These are phyloP conservation scores for Forpus xanthops DNA, from an alignment of 2,797 vertebrate species.

Conservation along the genomic window DNA sequence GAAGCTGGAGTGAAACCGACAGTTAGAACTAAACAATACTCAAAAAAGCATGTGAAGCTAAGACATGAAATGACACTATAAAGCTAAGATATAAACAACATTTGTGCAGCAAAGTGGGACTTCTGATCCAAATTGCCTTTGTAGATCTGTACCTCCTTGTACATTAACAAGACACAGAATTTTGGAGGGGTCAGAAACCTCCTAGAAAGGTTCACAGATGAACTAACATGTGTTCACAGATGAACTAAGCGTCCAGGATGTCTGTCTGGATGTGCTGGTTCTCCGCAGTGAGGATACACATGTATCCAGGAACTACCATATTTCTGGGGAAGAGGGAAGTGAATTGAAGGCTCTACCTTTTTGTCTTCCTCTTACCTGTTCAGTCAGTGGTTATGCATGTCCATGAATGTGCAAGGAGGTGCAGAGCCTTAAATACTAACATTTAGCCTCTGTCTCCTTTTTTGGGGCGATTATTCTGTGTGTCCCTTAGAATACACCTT, in stretches of 20 bases:
- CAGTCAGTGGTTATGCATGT: neutral
- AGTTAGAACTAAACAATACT: neutral
- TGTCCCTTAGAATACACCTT: neutral
- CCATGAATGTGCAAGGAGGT: neutral
- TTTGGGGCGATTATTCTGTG: neutral
- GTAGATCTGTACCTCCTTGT: neutral
- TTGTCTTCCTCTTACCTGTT: neutral
- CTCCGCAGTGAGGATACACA: neutral
- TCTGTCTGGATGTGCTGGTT: neutral
- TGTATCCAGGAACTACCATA: rapidly evolving
- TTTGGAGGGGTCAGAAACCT: neutral
- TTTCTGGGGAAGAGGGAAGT: neutral
- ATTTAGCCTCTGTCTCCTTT: neutral
- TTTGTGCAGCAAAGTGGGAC: neutral
- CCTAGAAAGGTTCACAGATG: neutral
- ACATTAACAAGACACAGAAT: neutral
- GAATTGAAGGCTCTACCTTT: neutral
- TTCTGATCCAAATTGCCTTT: neutral
- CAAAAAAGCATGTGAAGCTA: neutral
- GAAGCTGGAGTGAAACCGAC: neutral
- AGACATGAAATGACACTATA: neutral
- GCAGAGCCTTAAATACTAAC: neutral
- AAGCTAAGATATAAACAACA: neutral
- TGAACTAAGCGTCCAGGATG: neutral
- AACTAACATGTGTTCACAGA: neutral